phyloP scores from a whole-genome alignment of 37 sponge, comb jelly and placozoan species.

The Hexactinellida sp. region DNA sequence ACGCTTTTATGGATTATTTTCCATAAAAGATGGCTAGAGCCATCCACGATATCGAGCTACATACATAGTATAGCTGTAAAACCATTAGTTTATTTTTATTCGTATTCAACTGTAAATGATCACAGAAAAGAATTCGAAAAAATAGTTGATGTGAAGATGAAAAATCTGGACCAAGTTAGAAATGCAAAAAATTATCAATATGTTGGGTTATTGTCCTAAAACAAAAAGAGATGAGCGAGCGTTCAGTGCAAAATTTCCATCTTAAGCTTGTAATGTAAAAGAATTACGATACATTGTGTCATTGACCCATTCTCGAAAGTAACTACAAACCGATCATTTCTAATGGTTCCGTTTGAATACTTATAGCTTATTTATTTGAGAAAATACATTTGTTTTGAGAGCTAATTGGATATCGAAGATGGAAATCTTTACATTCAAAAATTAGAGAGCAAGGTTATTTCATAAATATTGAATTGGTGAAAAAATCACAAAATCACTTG shows the following conservation, averaged over 20 bases:
- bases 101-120: not conserved
- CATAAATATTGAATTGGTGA: constrained; percentile 5
- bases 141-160: not conserved
- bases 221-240: not conserved
- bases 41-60: not conserved
- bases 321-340: constrained; percentile 10
- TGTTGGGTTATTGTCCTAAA: not conserved
- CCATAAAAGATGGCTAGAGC: not conserved
- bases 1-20: too few species aligned
- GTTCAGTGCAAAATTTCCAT: not conserved
- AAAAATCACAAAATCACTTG: too few species aligned
- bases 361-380: not conserved
- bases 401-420: not conserved
- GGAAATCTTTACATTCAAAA: not conserved
- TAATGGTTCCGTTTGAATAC: not conserved
- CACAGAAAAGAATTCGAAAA: not conserved
- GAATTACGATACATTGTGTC: not conserved
- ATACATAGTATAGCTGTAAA: not conserved
- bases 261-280: not conserved
- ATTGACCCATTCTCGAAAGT: not conserved
- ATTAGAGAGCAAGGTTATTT: not conserved
- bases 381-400: not conserved
- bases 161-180: not conserved
- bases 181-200: not conserved
- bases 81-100: too few species aligned